phyloP scores from a whole-genome alignment of 2,113 vertebrate species.

The Sturnira hondurensis region DNA sequence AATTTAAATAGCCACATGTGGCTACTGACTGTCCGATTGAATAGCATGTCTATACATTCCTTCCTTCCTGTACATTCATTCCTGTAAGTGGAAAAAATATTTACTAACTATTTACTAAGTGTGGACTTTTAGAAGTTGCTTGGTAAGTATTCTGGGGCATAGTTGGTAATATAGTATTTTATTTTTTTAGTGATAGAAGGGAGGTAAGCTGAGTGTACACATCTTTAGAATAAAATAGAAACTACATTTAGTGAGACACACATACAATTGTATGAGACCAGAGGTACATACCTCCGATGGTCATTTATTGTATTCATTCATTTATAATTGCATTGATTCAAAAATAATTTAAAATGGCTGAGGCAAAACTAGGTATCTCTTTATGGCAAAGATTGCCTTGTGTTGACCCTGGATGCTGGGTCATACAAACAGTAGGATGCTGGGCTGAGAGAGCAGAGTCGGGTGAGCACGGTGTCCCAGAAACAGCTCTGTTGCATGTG shows the following conservation, averaged over 20 bases:
- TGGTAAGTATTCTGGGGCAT: background rate
- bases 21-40: too few relatives aligned
- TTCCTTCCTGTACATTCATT: too few relatives aligned
- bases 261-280: background rate
- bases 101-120: background rate
- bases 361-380: background rate
- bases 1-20: too few relatives aligned
- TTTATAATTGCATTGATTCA: background rate
- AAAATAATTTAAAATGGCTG: background rate
- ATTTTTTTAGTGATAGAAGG: background rate
- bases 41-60: too few relatives aligned
- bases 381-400: background rate
- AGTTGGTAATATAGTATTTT: too few relatives aligned
- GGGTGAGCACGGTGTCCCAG: background rate
- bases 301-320: background rate
- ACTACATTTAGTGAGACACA: background rate
- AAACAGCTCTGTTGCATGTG: background rate
- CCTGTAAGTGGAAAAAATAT: too few relatives aligned
- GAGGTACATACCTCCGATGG: background rate
- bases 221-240: background rate
- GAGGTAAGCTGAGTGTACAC: background rate
- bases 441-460: background rate
- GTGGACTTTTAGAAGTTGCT: background rate
- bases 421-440: too few relatives aligned
- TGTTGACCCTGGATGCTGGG: background rate